Evolutionary conservation across 37 sponge, comb jelly and placozoan species (phyloP).

Genomic region (Aphrocallistes beatrix): DNA sequence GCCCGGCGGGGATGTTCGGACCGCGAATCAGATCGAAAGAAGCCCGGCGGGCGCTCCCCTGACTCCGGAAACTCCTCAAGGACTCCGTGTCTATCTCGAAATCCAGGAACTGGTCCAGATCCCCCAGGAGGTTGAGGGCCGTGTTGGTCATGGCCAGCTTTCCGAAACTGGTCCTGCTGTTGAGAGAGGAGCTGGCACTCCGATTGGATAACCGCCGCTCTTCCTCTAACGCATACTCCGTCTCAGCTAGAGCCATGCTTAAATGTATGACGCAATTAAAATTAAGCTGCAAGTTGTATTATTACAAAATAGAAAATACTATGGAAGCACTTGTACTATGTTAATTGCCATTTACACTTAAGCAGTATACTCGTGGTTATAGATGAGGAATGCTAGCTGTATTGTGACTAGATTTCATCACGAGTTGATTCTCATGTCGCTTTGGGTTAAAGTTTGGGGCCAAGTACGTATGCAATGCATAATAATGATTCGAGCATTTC

Average conservation of each 20-base stretch:
- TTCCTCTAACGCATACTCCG: background rate
- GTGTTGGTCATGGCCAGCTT: background rate
- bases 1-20: background rate
- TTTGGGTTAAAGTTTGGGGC: too few species aligned
- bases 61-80: background rate
- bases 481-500: too few species aligned
- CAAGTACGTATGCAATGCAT: too few species aligned
- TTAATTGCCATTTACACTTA: too few species aligned
- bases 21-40: background rate
- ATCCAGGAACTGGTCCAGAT: conserved; percentile 1
- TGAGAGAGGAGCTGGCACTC: background rate
- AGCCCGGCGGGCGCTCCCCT: background rate
- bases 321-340: too few species aligned
- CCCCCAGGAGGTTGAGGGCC: background rate
- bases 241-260: background rate
- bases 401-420: too few species aligned
- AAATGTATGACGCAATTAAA: background rate
- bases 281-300: too few species aligned
- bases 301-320: too few species aligned
- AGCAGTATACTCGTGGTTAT: too few species aligned
- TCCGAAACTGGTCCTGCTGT: background rate
- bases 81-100: background rate
- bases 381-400: too few species aligned
- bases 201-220: background rate
- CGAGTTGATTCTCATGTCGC: too few species aligned